Percentiles rank a stretch among this genome's conserved stretches.
Evolutionary conservation across 2,888 invertebrate genomes (phyloP).

Genomic region (Philonicus albiceps): DNA sequence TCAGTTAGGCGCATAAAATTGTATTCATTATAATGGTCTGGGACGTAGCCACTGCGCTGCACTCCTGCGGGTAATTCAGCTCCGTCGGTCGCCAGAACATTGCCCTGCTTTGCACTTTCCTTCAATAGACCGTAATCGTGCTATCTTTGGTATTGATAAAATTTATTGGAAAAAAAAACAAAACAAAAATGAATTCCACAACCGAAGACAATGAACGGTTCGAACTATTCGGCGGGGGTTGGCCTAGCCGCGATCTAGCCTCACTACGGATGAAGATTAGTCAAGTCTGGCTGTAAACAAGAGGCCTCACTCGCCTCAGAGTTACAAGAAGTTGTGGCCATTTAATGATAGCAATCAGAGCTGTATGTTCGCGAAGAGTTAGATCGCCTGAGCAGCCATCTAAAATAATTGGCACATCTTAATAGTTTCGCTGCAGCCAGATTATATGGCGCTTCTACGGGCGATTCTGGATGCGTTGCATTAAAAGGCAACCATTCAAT

Average conservation of each 20-base stretch:
- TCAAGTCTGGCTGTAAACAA: neutral
- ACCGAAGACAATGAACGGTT: conserved; percentile 7
- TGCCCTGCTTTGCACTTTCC: conserved; percentile 22
- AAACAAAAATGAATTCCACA: conserved; percentile 8
- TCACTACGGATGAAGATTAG: neutral
- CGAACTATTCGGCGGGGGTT: neutral
- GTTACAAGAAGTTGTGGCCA: neutral
- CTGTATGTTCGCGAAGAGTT: neutral
- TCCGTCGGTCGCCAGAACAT: neutral
- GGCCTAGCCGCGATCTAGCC: neutral
- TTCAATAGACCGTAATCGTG: conserved; percentile 1
- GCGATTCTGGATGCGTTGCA: neutral
- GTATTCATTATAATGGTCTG: conserved; percentile 16
- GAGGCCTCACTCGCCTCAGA: neutral
- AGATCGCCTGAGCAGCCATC: neutral
- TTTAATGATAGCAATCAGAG: neutral
- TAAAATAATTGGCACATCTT: neutral
- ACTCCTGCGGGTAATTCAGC: conserved; percentile 3
- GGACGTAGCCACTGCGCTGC: neutral
- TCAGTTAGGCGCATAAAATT: conserved; percentile 47
- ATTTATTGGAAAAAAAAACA: conserved; percentile 35
- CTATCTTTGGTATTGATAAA: conserved; percentile 25
- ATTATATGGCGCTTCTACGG: neutral
- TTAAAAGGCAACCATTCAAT: neutral
- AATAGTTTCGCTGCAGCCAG: neutral